Percentiles rank a stretch among this genome's conserved stretches.
Conservation (phyloP, 2,113 vertebrate genomes). For the Thalassarche chlororhynchos region DNA sequence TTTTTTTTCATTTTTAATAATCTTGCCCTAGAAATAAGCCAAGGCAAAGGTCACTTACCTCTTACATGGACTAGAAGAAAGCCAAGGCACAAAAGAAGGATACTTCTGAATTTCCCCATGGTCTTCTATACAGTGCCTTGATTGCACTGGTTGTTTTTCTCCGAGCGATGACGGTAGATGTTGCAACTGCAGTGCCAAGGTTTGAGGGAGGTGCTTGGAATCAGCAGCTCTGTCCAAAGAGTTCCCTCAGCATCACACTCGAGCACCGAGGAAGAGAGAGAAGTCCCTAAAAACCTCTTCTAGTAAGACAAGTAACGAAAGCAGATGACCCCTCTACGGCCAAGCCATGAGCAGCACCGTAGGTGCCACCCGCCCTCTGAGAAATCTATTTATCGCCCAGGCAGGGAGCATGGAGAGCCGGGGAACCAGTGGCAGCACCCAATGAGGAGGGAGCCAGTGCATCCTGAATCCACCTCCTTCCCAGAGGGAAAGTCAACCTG, state of each 20-base stretch:
- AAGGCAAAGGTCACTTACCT: conserved; percentile 43
- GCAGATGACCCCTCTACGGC: rapidly evolving
- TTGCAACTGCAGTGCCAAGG: not conserved
- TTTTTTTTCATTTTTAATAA: not conserved
- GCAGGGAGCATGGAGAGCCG: not conserved
- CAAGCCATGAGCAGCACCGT: not conserved
- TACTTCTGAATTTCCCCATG: conserved; percentile 34
- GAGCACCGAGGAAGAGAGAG: not conserved
- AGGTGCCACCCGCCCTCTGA: not conserved
- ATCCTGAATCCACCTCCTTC: not conserved
- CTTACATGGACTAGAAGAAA: conserved; percentile 23
- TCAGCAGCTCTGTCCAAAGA: not conserved
- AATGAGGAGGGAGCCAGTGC: not conserved
- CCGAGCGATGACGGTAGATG: rapidly evolving
- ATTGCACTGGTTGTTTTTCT: not conserved
- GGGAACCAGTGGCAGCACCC: not conserved
- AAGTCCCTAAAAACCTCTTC: not conserved
- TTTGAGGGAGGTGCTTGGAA: not conserved
- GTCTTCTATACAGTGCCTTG: not conserved
- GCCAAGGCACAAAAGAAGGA: conserved; percentile 25
- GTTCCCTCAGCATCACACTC: not conserved
- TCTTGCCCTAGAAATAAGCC: not conserved
- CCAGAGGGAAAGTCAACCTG: conserved; percentile 20
- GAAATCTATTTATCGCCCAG: not conserved
- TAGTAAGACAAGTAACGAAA: not conserved